Evolutionary conservation across 2,888 invertebrate species (phyloP).

Genomic region (Monopis laevigella): DNA sequence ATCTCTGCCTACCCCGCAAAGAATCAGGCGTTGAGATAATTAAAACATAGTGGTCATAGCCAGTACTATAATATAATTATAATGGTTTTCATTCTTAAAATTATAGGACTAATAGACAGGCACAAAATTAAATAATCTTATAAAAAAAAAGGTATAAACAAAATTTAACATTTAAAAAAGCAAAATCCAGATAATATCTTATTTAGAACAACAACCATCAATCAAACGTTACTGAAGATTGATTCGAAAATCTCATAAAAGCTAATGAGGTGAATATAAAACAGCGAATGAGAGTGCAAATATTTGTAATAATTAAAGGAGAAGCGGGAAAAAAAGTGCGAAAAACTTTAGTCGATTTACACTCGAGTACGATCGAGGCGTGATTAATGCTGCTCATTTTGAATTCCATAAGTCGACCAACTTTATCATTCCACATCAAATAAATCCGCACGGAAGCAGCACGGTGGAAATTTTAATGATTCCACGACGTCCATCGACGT

Average conservation of each 20-base stretch:
- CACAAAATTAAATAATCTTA: no score
- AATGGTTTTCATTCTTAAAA: no score
- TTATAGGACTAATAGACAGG: no score
- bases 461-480: conserved; percentile 55
- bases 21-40: no score
- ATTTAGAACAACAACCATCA: conserved; percentile 7
- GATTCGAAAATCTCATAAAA: conserved; percentile 23
- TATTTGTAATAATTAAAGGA: conserved; percentile 26
- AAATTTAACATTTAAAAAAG: no score
- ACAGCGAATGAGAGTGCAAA: conserved; percentile 25
- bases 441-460: conserved; percentile 35
- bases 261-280: conserved; percentile 29
- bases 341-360: conserved; percentile 36
- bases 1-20: no score
- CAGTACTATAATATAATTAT: no score
- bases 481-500: conserved; percentile 36
- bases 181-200: no score
- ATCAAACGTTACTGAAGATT: conserved; percentile 21
- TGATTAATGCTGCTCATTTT: conserved; percentile 23
- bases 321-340: conserved; percentile 20
- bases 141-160: background rate
- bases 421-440: conserved; percentile 39
- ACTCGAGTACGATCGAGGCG: conserved; percentile 18
- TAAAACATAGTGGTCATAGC: no score
- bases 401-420: conserved; percentile 31